Conservation (phyloP, 2,797 vertebrate species). For the Streptopelia turtur region DNA sequence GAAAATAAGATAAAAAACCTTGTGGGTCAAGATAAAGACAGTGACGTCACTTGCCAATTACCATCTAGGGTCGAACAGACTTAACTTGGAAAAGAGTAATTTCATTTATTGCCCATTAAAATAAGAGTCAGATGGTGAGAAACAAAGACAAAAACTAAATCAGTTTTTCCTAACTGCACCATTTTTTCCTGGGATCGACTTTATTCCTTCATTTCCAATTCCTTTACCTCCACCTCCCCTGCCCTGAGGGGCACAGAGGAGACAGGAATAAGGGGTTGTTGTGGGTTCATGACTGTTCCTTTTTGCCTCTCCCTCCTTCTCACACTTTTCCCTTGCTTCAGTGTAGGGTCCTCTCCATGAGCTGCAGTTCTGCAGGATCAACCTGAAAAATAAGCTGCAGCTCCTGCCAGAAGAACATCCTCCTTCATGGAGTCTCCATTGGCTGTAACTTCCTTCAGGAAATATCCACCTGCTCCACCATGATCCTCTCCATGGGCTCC, state of each 20-base stretch:
- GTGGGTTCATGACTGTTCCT: neutral
- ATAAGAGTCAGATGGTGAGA: neutral
- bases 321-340: neutral
- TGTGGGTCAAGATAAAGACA: neutral
- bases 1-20: neutral
- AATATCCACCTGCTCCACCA: neutral
- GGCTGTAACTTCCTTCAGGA: neutral
- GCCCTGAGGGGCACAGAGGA: neutral
- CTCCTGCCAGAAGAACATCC: neutral
- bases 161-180: neutral
- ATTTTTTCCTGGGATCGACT: neutral
- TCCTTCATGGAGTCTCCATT: fast-evolving
- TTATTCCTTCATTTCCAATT: neutral
- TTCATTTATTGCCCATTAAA: neutral
- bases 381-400: neutral
- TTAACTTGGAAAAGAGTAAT: neutral
- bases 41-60: neutral
- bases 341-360: fast-evolving
- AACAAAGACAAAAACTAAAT: neutral
- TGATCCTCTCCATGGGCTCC: neutral
- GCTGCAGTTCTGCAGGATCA: neutral
- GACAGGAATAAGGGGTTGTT: neutral
- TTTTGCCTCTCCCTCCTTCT: neutral
- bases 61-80: neutral
- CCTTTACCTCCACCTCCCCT: neutral